Base-by-base conservation (phyloP, 2,113 vertebrate species). In the Gobius niger region DNA sequence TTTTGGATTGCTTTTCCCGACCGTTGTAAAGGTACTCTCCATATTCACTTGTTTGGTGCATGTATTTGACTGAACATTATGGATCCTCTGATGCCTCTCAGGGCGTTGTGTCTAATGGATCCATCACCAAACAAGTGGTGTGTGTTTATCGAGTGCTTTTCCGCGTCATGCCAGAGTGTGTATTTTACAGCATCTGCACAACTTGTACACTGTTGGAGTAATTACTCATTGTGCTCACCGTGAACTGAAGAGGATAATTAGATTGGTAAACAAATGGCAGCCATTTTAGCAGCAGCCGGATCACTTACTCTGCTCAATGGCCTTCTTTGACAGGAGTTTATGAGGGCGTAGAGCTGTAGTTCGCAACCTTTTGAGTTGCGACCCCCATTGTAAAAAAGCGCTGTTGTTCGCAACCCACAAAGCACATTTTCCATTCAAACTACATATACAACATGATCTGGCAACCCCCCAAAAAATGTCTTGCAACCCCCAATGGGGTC, bases 251-350 rank as follows among this genome's bases (percentile, higher is more conserved):
- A 86, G 84, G 81, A 89, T 87, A 90, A 90, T 89, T 84, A 82
- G 87, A 89, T 89, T 83, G 83, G 84, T 85, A 90, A 86, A 90
- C 85, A 91, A 91, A 87, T 85, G 83, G 77, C 72, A 56, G 81
- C 85, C 81, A 87, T 88, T 85, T 89, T 90, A 83, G 79, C 86
- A 86, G 76, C 62, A 67, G 68, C 68, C 34, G 47, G 68, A 73
- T 83, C 82, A 73, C 78, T 87, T 77, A 74, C 76, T 66, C 56
- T 79, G 67, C 83, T 87, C 86, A 65, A 47, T 74, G 72, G 81
- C 85, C 44, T 83, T 68, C 62, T 74, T 68, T 85, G 83, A 83
- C 75, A 54, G 15, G 2, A 34, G 24, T 34, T 34, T 34, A 34
- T 34, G 24, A 34, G 24, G 24, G 24, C 5, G 24, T 34, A 1